Conservation (phyloP, 2,113 vertebrate species). For the Macquaria ambigua region DNA sequence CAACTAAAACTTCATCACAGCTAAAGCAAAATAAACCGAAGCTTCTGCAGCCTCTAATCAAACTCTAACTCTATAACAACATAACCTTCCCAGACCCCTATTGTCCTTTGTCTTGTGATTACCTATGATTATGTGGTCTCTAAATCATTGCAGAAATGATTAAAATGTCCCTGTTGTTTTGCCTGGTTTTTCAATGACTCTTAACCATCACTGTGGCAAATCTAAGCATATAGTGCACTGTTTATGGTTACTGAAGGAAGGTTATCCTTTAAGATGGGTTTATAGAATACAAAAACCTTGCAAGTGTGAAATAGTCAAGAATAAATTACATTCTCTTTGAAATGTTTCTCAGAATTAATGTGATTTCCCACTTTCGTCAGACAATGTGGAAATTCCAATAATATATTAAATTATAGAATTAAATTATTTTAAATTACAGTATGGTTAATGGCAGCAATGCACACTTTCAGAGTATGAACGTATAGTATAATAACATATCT, state of each 20-base stretch:
- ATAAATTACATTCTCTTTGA: background rate
- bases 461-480: background rate
- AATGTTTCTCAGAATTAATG: background rate
- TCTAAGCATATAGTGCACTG: background rate
- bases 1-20: slow-evolving; percentile 72
- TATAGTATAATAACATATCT: background rate
- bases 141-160: slow-evolving; percentile 53
- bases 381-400: background rate
- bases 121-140: slow-evolving; percentile 57
- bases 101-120: slow-evolving; percentile 75
- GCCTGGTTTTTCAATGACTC: slow-evolving; percentile 78
- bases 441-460: background rate
- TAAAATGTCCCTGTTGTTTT: slow-evolving; percentile 74
- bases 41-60: slow-evolving; percentile 79
- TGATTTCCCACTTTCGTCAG: background rate
- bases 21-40: slow-evolving; percentile 75
- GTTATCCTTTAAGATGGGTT: background rate
- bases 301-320: background rate
- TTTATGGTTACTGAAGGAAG: background rate
- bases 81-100: slow-evolving; percentile 72
- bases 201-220: background rate
- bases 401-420: background rate
- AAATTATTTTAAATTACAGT: background rate
- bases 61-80: slow-evolving; percentile 79
- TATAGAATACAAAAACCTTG: background rate